Evolutionary conservation across 2,888 invertebrate genomes (phyloP).

Genomic region (Chymomyza procnemis): DNA sequence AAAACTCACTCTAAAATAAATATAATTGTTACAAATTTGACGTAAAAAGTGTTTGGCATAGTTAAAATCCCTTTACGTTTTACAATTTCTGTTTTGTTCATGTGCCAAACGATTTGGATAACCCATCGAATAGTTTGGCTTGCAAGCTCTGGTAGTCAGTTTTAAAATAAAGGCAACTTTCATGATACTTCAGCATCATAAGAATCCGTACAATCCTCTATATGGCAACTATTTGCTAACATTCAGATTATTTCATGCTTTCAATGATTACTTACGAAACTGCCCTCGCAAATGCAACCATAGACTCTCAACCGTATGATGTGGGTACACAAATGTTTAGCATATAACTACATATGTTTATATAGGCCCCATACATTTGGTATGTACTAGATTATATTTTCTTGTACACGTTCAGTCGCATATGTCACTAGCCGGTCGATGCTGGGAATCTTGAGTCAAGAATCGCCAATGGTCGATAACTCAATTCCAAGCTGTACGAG

Average conservation of each 20-base stretch:
- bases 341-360: not conserved
- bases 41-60: no score
- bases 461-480: constrained; percentile 31
- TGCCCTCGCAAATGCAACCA: not conserved
- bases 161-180: no score
- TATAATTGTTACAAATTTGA: no score
- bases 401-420: not conserved
- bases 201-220: no score
- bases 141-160: no score
- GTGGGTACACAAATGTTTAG: not conserved
- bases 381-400: not conserved
- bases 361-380: not conserved
- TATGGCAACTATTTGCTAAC: constrained; percentile 16
- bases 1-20: no score
- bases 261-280: not conserved
- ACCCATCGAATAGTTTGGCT: no score
- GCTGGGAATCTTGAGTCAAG: not conserved
- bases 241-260: not conserved
- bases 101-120: no score
- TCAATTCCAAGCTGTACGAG: constrained; percentile 28
- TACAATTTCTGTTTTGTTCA: no score
- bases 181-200: no score
- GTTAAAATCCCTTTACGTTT: no score
- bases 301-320: not conserved
- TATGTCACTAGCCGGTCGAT: not conserved